These are phyloP conservation scores for Tortricodes alternella DNA, from an alignment of 2,888 invertebrate species.

Conservation along the genomic window DNA sequence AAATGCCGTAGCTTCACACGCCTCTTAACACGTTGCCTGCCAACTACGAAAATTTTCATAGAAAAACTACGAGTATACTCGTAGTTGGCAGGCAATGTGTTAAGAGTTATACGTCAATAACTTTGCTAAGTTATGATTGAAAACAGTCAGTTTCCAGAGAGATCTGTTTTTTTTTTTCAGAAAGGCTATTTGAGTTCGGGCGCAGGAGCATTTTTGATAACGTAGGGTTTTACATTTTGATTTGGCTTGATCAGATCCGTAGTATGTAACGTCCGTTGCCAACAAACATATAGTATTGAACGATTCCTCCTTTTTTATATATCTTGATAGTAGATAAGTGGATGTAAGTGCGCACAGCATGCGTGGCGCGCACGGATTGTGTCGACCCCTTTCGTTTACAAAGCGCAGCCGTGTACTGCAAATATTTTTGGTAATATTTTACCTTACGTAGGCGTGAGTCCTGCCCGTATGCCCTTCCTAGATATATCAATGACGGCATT, in stretches of 20 bases:
- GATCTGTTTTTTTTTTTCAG: no score
- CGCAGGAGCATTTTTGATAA: constrained; percentile 36
- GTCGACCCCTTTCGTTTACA: constrained; percentile 46
- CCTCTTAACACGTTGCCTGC: no score
- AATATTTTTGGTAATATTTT: constrained; percentile 77
- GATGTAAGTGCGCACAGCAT: constrained; percentile 72
- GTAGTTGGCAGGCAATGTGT: no score
- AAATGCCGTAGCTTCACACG: no score
- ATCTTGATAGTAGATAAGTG: constrained; percentile 72
- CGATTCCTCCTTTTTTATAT: constrained; percentile 66
- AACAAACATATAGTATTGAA: constrained; percentile 77
- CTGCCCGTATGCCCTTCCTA: constrained; percentile 43
- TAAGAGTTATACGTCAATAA: no score
- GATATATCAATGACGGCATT: constrained; percentile 63
- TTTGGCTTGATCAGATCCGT: constrained; percentile 57
- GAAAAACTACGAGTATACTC: no score
- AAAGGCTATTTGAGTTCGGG: constrained; percentile 18
- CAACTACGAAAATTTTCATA: no score
- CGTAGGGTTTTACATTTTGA: constrained; percentile 48
- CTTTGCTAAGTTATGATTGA: no score
- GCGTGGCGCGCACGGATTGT: constrained; percentile 44
- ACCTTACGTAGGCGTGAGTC: constrained; percentile 45
- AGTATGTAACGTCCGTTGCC: constrained; percentile 67
- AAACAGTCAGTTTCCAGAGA: no score
- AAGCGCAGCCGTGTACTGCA: constrained; percentile 65